Percentiles rank a stretch among this genome's conserved stretches.
Conservation (phyloP, 2,888 invertebrate species). For the Pyralis farinalis region DNA sequence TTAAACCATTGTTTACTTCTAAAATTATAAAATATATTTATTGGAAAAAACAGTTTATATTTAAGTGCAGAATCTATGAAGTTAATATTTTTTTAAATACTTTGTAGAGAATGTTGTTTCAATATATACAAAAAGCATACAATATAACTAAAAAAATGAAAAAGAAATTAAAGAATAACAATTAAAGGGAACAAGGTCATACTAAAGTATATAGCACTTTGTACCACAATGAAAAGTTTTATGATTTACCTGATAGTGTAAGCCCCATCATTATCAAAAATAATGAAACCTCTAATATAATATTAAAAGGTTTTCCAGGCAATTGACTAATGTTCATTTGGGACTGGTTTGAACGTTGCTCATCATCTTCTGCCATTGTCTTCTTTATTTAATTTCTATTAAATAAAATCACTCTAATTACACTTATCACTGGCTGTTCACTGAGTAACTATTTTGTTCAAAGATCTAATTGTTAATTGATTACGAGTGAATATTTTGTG, state of each 20-base stretch:
- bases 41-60: no score
- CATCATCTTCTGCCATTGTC: conserved; percentile 54
- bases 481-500: neutral
- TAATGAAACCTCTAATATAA: conserved; percentile 66
- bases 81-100: no score
- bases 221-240: no score
- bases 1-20: no score
- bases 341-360: conserved; percentile 37
- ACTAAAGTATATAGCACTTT: no score
- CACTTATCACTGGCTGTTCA: neutral
- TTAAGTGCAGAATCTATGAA: no score
- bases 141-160: no score
- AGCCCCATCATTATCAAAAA: conserved; percentile 58
- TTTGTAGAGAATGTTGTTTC: no score
- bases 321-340: conserved; percentile 42
- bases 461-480: neutral
- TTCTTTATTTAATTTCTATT: neutral
- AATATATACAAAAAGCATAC: no score
- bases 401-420: neutral
- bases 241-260: conserved; percentile 60
- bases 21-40: no score
- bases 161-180: no score
- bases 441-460: neutral
- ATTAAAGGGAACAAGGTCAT: no score
- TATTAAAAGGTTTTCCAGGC: conserved; percentile 39